Evolutionary conservation across 2,888 invertebrate species (phyloP), one percentile per base, ranked within the genome.

Genomic region (Drosophila histrio): DNA sequence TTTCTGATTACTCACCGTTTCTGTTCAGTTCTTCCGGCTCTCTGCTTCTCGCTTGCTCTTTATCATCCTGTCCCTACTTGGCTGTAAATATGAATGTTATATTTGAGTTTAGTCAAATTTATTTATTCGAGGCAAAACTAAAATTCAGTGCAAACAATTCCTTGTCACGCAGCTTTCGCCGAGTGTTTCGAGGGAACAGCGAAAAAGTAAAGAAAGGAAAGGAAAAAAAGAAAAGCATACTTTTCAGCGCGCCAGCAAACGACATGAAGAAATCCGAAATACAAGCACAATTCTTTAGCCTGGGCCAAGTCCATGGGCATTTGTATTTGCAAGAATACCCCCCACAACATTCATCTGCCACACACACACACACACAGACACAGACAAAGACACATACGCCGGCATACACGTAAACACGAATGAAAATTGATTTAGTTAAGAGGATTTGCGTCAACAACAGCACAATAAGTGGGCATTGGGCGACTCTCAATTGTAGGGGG

Each of bases 361-460:
- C 58, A 67, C 43, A 32, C 47, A 62, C 58, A 36, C 34, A 39
- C 46, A 49, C 21, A 57, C 19, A 11, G 8, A 28, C n/a, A 24
- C 46, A 21, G 17, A 22, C 30, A 22, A n/a, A 28, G 38, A 11
- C 21, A 36, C 39, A 34, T 13, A 13, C 24, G 21, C 17, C 34
- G 34, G n/a, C 62, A 64, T 67, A 58, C 68, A 60, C 65, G 72
- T 59, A 68, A 78, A 64, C 60, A 87, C 82, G 85, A 82, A 83
- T 83, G 88, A 83, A 88, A 83, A 83, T 83, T 83, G 88, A 83
- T 83, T 83, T 83, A 83, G 86, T 87, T 83, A 88, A 83, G 83
- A 83, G 83, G 83, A 83, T 83, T 83, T 83, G 86, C 86, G 83
- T 87, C 83, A 88, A 86, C 86, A 83, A 86, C 83, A 83, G 86